Percentiles rank a stretch among this genome's conserved stretches.
Evolutionary conservation across 53 echinoderm and acorn worm species (phyloP).

Genomic region (Patiria pectinifera): DNA sequence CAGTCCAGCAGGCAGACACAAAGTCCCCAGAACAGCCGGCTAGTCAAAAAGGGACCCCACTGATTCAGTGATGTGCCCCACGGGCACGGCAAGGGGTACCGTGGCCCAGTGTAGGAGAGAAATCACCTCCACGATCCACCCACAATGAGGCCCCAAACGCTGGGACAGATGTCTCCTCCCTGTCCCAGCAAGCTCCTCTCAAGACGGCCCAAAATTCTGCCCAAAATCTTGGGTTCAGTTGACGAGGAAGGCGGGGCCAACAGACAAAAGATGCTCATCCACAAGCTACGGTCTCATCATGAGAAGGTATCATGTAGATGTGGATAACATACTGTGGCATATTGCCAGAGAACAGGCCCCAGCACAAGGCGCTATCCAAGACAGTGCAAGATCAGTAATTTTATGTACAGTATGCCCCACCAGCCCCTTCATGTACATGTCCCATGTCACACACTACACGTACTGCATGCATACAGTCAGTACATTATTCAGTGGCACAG

Average conservation of each 20-base stretch:
- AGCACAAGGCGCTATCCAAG: neutral
- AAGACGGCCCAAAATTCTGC: neutral
- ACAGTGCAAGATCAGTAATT: neutral
- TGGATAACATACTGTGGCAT: neutral
- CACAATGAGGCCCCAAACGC: too few relatives aligned
- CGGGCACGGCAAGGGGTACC: neutral
- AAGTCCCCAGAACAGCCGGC: neutral
- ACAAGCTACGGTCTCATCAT: neutral
- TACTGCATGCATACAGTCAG: neutral
- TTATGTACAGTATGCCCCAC: neutral
- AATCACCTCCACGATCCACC: too few relatives aligned
- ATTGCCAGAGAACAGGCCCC: neutral
- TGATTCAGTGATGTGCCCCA: constrained; percentile 23
- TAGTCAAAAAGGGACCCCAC: neutral
- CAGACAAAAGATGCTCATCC: neutral
- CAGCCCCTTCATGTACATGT: neutral
- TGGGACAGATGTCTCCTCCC: neutral
- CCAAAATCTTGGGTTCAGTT: neutral
- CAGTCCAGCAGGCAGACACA: neutral
- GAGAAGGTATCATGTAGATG: neutral
- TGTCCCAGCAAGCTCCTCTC: neutral
- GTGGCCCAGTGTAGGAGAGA: too few relatives aligned
- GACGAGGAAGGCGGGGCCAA: neutral
- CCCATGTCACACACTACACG: neutral
- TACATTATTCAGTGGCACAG: neutral